phyloP scores from a whole-genome alignment of 1,140 invertebrate species.

The Pteromalus puparum region DNA sequence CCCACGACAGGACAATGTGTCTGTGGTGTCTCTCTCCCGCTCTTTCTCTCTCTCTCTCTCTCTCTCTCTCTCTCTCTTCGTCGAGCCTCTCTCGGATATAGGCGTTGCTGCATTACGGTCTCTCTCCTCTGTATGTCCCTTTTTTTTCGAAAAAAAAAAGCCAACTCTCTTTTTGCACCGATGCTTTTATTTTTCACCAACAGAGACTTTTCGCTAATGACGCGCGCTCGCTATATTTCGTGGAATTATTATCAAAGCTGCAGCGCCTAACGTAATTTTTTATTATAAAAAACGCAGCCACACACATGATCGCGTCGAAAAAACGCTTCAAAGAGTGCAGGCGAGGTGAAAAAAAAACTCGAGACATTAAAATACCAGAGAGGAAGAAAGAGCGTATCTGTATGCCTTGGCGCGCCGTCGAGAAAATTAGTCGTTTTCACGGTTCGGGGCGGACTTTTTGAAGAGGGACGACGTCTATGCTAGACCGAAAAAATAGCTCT shows the following conservation, averaged over 20 bases:
- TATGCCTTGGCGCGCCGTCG: background rate
- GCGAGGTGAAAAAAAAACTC: background rate
- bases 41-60: constrained; percentile 2
- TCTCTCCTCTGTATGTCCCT: background rate
- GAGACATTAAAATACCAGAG: background rate
- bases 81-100: constrained; percentile 1
- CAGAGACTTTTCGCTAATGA: background rate
- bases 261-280: background rate
- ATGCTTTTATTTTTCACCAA: background rate
- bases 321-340: no score
- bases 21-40: constrained; percentile 44
- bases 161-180: background rate
- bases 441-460: no score
- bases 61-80: background rate
- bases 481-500: no score
- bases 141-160: background rate
- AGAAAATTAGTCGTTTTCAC: constrained; percentile 4
- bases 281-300: background rate
- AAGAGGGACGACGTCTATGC: no score
- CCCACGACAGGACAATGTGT: constrained; percentile 62
- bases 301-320: background rate
- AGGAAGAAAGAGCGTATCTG: background rate
- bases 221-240: background rate
- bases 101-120: constrained; percentile 6
- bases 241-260: background rate